Evolutionary conservation across 2,888 invertebrate species (phyloP).

Genomic region (Cheilosia grossa): DNA sequence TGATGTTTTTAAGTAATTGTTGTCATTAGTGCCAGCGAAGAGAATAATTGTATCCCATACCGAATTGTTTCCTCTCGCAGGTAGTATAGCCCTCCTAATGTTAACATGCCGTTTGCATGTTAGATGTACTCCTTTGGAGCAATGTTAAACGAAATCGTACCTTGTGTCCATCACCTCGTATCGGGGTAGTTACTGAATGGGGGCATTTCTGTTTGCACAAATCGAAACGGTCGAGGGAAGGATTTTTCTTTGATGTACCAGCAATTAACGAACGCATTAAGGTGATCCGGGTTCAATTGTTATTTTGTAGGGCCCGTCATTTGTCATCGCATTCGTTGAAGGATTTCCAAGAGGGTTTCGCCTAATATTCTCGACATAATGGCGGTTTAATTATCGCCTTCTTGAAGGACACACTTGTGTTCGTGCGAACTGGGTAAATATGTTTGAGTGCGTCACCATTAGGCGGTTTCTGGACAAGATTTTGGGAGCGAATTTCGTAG

Average conservation of each 20-base stretch:
- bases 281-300: constrained; percentile 58
- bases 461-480: no score
- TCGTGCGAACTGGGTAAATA: neutral
- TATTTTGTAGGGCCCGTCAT: constrained; percentile 48
- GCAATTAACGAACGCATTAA: constrained; percentile 61
- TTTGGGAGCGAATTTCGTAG: no score
- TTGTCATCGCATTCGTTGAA: constrained; percentile 63
- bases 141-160: constrained; percentile 24
- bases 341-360: constrained; percentile 49
- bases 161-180: constrained; percentile 17
- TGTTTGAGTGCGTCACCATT: no score
- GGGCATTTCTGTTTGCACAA: constrained; percentile 49
- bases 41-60: constrained; percentile 18
- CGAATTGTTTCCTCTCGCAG: constrained; percentile 13
- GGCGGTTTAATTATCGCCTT: constrained; percentile 58
- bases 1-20: constrained; percentile 54
- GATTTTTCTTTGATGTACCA: constrained; percentile 52
- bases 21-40: constrained; percentile 53
- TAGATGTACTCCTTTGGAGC: neutral
- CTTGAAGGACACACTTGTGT: constrained; percentile 39
- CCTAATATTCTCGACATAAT: constrained; percentile 60
- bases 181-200: constrained; percentile 26
- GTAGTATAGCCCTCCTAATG: neutral
- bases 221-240: constrained; percentile 24
- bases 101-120: constrained; percentile 29